Conservation (phyloP, 2,797 vertebrate species). For the Podarcis lilfordi region DNA sequence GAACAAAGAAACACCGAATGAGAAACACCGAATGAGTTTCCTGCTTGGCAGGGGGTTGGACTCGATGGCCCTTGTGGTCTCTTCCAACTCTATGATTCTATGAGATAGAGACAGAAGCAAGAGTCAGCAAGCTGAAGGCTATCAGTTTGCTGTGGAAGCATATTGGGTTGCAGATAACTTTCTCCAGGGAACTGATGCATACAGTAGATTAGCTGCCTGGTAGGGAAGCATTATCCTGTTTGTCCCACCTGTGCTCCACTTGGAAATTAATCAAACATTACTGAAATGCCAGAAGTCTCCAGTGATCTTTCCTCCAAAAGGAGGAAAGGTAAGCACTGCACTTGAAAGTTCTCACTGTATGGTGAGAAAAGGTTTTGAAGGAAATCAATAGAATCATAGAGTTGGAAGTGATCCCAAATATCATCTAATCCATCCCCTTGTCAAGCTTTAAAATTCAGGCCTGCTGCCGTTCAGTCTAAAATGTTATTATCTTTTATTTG, state of each 20-base stretch:
- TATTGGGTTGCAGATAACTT: background rate
- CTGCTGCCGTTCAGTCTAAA: background rate
- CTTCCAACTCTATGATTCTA: too few species aligned
- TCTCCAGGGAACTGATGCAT: too few species aligned
- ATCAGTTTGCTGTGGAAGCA: background rate
- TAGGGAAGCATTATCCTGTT: too few species aligned
- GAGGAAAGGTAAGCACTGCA: background rate
- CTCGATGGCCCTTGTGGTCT: too few species aligned
- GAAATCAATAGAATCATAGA: background rate
- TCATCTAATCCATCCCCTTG: too few species aligned
- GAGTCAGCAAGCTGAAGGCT: background rate
- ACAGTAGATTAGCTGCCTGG: background rate
- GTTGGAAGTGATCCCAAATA: background rate
- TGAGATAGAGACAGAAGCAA: background rate
- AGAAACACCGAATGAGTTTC: too few species aligned
- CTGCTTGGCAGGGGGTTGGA: too few species aligned
- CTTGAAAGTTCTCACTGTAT: background rate
- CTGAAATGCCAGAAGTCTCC: background rate
- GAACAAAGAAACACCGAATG: background rate
- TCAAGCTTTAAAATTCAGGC: background rate
- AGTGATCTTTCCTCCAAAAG: background rate
- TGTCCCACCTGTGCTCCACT: background rate
- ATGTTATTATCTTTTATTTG: background rate
- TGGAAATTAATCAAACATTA: background rate
- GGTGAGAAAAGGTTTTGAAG: background rate